Evolutionary conservation across 2,888 invertebrate species (phyloP), one percentile per base, ranked within the genome.

Genomic region (Cephus sareptanus): DNA sequence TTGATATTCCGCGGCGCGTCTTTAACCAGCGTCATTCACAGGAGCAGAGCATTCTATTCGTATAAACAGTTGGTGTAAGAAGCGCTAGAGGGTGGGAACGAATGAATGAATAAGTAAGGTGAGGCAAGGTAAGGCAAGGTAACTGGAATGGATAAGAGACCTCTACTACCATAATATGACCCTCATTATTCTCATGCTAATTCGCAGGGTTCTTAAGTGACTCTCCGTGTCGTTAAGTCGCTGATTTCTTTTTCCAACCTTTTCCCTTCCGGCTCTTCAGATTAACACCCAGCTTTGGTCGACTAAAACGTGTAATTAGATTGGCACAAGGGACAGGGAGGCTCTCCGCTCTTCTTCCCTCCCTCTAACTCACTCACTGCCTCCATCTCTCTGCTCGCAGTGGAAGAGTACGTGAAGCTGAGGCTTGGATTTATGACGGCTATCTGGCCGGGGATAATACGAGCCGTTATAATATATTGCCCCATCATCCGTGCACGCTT

Each of bases 401-500:
- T 56, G 23, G 56, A 56, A 56, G 56, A 56, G 23, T 56, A 56
- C 23, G 56, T 23, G 56, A 56, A 73, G 76, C 40, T 71, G 71
- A 74, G 69, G 74, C 77, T 68, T 74, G 69, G 34, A 77, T 77
- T 77, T 77, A 77, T 77, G 34, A 37, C 35, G 15, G 69, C 77
- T 74, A 77, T 77, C 77, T 77, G 74, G 34, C 77, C 56, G 37
- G 15, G 56, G 74, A 77, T 77, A 77, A 77, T 77, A 77, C 74
- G 77, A 73, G 74, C 73, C 76, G 76, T 34, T 34, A 33, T 77
- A 69, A 77, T 74, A 69, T 74, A 77, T 34, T 31, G 34, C 35
- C 35, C 69, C 77, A 56, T 56, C 76, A 76, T 76, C 76, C 34
- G 33, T 56, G 33, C 34, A 56, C 68, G 76, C 37, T 56, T 73